Conservation (phyloP, 2,888 invertebrate species). For the Lobophora halterata region DNA sequence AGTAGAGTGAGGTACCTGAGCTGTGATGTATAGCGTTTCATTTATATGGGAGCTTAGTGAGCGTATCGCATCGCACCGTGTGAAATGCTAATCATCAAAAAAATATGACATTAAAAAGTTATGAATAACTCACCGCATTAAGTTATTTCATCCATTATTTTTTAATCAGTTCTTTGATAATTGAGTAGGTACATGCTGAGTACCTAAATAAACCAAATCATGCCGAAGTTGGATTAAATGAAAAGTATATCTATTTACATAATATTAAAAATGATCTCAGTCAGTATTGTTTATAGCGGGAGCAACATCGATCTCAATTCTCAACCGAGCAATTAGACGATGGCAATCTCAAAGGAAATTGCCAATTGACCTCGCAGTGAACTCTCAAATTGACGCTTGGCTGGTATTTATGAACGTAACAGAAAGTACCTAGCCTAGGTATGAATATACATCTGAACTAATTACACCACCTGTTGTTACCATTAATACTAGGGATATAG, state of each 20-base stretch:
- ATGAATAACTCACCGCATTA: no score
- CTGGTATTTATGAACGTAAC: slow-evolving; percentile 33
- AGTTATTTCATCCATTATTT: no score
- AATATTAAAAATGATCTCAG: slow-evolving; percentile 40
- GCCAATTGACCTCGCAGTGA: slow-evolving; percentile 75
- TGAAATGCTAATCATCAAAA: slow-evolving; percentile 49
- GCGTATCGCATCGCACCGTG: slow-evolving; percentile 40
- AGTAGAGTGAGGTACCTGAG: slow-evolving; percentile 52
- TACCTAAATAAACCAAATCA: no score
- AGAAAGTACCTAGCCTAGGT: slow-evolving; percentile 14
- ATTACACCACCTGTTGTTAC: slow-evolving; percentile 8
- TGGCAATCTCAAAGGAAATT: slow-evolving; percentile 75
- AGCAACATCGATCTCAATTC: slow-evolving; percentile 40
- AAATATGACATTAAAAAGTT: no score
- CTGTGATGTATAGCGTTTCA: slow-evolving; percentile 55
- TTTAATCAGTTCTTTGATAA: no score
- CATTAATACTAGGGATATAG: no score
- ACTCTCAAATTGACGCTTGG: slow-evolving; percentile 58
- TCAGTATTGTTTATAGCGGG: slow-evolving; percentile 27
- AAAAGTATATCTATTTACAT: no score
- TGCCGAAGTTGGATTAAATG: no score
- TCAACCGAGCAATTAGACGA: slow-evolving; percentile 63
- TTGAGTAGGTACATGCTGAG: no score
- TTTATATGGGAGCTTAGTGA: slow-evolving; percentile 53
- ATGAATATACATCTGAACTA: slow-evolving; percentile 2